These are phyloP conservation scores for Anoplophora glabripennis DNA, from an alignment of 1,140 invertebrate genomes.

Conservation along the genomic window DNA sequence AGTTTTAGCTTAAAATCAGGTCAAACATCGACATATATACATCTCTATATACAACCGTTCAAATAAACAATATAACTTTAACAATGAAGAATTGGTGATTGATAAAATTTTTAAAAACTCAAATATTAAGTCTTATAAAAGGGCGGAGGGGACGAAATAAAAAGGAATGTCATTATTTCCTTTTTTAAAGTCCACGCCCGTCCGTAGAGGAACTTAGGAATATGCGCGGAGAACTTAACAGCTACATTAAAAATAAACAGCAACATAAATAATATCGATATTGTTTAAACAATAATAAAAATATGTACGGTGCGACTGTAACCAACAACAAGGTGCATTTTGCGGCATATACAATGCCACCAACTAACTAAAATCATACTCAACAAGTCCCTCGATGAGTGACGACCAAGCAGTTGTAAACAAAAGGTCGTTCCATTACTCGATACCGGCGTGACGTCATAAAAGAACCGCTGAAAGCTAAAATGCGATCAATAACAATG, in stretches of 20 bases:
- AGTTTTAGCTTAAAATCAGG: not conserved
- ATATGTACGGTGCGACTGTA: not conserved
- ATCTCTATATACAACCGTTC: constrained; percentile 10
- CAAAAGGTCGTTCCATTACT: no score
- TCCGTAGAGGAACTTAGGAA: constrained; percentile 11
- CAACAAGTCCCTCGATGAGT: no score
- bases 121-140: constrained; percentile 19
- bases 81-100: constrained; percentile 9
- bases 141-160: not conserved
- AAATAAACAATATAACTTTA: constrained; percentile 20
- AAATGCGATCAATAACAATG: no score
- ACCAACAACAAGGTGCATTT: no score
- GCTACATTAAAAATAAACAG: not conserved
- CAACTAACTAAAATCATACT: no score
- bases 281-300: constrained; percentile 5
- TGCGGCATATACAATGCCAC: no score
- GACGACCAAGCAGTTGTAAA: no score
- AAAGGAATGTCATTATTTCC: not conserved
- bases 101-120: constrained; percentile 20
- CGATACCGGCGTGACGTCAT: no score
- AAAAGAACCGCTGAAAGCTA: no score
- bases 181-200: not conserved
- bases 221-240: not conserved
- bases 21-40: constrained; percentile 9
- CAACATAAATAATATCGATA: constrained; percentile 4